These are phyloP conservation scores for Nemotelus pantherinus DNA, from an alignment of 2,888 invertebrate species.

Conservation along the genomic window DNA sequence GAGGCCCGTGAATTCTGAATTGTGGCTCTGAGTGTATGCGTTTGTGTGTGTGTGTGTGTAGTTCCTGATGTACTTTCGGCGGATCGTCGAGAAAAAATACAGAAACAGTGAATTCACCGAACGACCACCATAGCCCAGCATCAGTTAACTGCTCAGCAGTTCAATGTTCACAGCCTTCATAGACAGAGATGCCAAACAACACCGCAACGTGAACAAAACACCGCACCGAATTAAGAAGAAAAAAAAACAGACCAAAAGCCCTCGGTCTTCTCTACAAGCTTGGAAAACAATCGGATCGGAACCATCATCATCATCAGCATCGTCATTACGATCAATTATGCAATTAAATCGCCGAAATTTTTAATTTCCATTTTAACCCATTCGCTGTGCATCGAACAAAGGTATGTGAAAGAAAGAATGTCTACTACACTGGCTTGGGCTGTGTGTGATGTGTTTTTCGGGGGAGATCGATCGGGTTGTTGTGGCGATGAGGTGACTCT, in stretches of 20 bases:
- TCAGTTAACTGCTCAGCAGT: too few relatives aligned
- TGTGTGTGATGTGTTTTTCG: neutral
- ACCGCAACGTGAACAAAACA: neutral
- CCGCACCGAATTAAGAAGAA: neutral
- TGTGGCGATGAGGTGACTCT: neutral
- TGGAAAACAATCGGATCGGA: slow-evolving; percentile 40
- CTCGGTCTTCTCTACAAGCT: slow-evolving; percentile 15
- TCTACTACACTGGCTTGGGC: neutral
- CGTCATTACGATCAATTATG: slow-evolving; percentile 42
- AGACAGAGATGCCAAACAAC: too few relatives aligned
- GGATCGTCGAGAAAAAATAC: too few relatives aligned
- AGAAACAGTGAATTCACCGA: too few relatives aligned
- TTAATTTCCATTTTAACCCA: slow-evolving; percentile 36
- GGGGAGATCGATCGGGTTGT: too few relatives aligned
- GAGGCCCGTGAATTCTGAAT: too few relatives aligned
- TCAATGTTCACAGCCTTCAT: too few relatives aligned
- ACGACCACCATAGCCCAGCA: too few relatives aligned
- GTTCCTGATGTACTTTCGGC: too few relatives aligned
- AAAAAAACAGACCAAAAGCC: neutral
- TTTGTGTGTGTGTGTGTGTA: too few relatives aligned
- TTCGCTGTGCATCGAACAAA: slow-evolving; percentile 18
- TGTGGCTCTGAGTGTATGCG: too few relatives aligned
- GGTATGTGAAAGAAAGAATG: slow-evolving; percentile 16
- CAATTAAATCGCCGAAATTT: slow-evolving; percentile 40
- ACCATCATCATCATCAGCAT: slow-evolving; percentile 41